Evolutionary conservation across 2,113 vertebrate species (phyloP), one percentile per base, ranked within the genome.

Genomic region (Mirounga angustirostris): DNA sequence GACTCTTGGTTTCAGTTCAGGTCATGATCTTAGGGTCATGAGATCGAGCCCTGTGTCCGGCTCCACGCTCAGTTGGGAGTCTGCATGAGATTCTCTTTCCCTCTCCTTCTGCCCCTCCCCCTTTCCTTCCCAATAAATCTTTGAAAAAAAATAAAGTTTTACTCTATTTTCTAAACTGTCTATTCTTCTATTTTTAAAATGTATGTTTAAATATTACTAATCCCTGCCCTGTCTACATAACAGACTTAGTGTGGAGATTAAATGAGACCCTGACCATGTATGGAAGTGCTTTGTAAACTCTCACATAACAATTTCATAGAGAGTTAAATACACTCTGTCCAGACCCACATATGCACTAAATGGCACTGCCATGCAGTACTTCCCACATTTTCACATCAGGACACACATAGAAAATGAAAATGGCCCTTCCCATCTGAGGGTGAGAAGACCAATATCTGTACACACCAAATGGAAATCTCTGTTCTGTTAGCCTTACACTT

Each of bases 241-340:
- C 24, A 95, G 22, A 18, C 4, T 93, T 95, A 83, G 65, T 19
- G 50, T 95, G 59, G 52, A 30, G n/a, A 93, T 83, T 87, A 85
- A 94, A 83, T 69, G 33, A 84, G 43, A 85, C 67, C 40, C 40
- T 92, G 50, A 71, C 69, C 69, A 76, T 52, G 11, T 58, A 80
- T 61, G 43, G 26, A 81, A 76, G 21, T 40, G 56, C 50, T 83
- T 79, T 82, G 30, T 81, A 81, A 89, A 81, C 65, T 88, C 36
- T 61, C n/a, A 93, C 10, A 61, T 58, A 74, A 76, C 28, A 26
- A 91, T 78, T 95, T 85, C 78, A 76, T 58, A 19, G 83, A 78
- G 36, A 36, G 40, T 76, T 94, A 65, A 52, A 16, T 58, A 58
- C 22, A 83, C 81, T 79, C 16, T 89, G 63, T 52, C 59, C 33